Percentiles rank a stretch among this genome's conserved stretches.
Evolutionary conservation across 2,113 vertebrate species (phyloP).

Genomic region (Mungos mungo): DNA sequence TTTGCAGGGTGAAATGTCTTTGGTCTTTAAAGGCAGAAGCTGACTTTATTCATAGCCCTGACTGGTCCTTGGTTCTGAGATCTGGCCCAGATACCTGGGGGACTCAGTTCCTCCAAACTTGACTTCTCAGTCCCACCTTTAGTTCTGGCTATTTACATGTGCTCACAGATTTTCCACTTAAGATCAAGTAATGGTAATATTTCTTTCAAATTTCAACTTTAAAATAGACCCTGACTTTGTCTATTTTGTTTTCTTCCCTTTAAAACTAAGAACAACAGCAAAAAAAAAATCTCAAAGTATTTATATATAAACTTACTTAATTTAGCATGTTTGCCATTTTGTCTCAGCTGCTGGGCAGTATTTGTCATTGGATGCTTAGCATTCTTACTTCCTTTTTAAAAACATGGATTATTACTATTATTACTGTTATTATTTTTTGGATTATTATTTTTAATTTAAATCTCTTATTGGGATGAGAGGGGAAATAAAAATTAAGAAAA

Average conservation of each 20-base stretch:
- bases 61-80: constrained; percentile 61
- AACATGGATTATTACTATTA: not conserved
- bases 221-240: not conserved
- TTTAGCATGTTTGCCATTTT: not conserved
- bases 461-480: not conserved
- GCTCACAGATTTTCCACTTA: not conserved
- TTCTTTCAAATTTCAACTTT: not conserved
- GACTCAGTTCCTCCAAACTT: not conserved
- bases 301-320: not conserved
- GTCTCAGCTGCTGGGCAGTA: not conserved
- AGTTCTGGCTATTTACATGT: not conserved
- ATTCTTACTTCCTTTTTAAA: not conserved
- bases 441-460: constrained; percentile 1
- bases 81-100: accelerated
- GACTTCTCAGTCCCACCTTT: not conserved
- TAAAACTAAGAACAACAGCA: not conserved
- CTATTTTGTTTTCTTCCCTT: not conserved
- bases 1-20: not conserved
- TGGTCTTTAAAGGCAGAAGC: not conserved
- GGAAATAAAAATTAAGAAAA: not conserved
- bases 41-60: not conserved
- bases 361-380: not conserved
- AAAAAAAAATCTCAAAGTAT: not conserved
- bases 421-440: not conserved
- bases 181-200: not conserved